Conservation (phyloP, 2,797 vertebrate genomes). For the Premnoplex brunnescens region DNA sequence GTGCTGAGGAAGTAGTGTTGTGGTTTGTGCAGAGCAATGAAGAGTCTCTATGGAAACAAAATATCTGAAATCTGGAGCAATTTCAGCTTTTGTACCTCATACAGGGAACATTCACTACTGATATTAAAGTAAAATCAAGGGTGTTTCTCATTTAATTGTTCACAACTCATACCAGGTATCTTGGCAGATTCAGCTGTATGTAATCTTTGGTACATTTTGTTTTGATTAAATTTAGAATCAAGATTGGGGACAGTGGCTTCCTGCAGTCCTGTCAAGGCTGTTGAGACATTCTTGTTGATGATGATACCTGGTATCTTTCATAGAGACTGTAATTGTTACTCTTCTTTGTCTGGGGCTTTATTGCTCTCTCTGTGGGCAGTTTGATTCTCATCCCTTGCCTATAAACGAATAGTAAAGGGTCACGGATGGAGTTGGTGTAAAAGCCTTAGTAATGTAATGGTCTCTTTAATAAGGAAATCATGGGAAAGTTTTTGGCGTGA, state of each 20-base stretch:
- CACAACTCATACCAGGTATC: not conserved
- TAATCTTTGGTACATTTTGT: not conserved
- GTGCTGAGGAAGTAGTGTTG: not conserved
- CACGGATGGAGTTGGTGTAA: not conserved
- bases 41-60: slow-evolving; percentile 46
- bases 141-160: not conserved
- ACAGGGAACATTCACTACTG: not conserved
- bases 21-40: not conserved
- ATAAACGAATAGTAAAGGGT: not conserved
- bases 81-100: not conserved
- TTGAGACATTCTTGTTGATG: not conserved
- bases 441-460: not conserved
- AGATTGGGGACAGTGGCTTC: not conserved
- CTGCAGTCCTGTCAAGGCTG: not conserved
- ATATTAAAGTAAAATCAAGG: not conserved
- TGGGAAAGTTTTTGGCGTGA: not conserved
- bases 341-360: not conserved
- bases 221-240: slow-evolving; percentile 22
- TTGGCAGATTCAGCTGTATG: not conserved
- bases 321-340: not conserved
- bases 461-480: not conserved
- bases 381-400: not conserved
- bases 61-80: not conserved
- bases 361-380: not conserved
- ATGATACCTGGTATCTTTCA: slow-evolving; percentile 4